phyloP scores from a whole-genome alignment of 2,888 invertebrate species.

The Dascillus cervinus region DNA sequence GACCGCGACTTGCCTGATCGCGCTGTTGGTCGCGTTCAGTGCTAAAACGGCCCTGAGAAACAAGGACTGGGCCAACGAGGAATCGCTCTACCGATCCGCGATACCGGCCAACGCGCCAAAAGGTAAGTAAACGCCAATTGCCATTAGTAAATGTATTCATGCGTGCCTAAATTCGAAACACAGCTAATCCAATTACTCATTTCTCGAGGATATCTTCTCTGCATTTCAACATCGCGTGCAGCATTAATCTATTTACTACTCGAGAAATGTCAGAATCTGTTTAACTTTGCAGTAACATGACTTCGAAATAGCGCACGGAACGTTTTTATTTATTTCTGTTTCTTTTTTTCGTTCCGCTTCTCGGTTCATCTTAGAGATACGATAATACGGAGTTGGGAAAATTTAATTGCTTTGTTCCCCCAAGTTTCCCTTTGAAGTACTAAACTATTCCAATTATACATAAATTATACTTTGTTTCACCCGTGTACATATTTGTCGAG shows the following conservation, averaged over 20 bases:
- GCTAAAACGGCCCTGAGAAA: slow-evolving; percentile 76
- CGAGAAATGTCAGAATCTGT: slow-evolving; percentile 31
- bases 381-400: slow-evolving; percentile 8
- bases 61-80: slow-evolving; percentile 88
- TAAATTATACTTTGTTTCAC: slow-evolving; percentile 18
- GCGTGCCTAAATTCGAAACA: slow-evolving; percentile 15
- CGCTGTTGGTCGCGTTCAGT: slow-evolving; percentile 61
- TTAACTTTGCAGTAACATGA: slow-evolving; percentile 29
- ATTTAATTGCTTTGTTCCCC: slow-evolving; percentile 18
- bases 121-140: slow-evolving; percentile 53
- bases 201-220: slow-evolving; percentile 26
- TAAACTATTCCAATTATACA: slow-evolving; percentile 20
- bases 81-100: slow-evolving; percentile 86
- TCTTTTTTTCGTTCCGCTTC: slow-evolving; percentile 3
- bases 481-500: slow-evolving; percentile 15
- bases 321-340: slow-evolving; percentile 1
- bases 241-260: slow-evolving; percentile 32
- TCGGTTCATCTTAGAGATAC: slow-evolving; percentile 9
- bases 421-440: slow-evolving; percentile 16
- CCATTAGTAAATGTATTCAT: slow-evolving; percentile 11
- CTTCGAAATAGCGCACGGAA: slow-evolving; percentile 19
- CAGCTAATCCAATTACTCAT: slow-evolving; percentile 29
- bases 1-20: slow-evolving; percentile 44
- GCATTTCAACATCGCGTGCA: slow-evolving; percentile 33
- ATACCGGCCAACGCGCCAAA: slow-evolving; percentile 93